Evolutionary conservation across 2,888 invertebrate species (phyloP).

Genomic region (Mythimna lalbum): DNA sequence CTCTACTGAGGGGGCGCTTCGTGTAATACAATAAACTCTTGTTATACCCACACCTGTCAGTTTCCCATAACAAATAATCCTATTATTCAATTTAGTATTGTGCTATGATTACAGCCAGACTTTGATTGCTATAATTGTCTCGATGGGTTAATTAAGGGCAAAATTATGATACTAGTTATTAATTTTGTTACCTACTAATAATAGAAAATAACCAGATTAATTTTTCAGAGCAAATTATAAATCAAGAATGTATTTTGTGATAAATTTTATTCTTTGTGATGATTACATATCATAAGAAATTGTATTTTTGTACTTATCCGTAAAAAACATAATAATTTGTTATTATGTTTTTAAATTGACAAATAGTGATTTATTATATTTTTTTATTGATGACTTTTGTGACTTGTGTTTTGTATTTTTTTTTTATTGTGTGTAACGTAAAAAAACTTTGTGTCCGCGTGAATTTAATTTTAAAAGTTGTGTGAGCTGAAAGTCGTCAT

Average conservation of each 20-base stretch:
- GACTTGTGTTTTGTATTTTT: too few species aligned
- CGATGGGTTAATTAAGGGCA: not conserved
- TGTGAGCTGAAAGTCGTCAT: too few species aligned
- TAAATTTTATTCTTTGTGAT: too few species aligned
- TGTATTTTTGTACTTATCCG: too few species aligned
- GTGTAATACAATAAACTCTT: slow-evolving; percentile 23
- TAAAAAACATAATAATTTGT: too few species aligned
- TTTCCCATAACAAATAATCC: slow-evolving; percentile 40
- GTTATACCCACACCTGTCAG: slow-evolving; percentile 28
- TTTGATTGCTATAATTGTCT: not conserved
- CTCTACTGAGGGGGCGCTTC: slow-evolving; percentile 1
- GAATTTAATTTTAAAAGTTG: too few species aligned
- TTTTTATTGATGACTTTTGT: too few species aligned
- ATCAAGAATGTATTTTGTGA: not conserved
- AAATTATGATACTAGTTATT: not conserved
- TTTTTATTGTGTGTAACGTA: too few species aligned
- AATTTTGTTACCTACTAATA: not conserved
- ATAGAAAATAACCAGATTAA: not conserved
- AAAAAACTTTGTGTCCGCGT: too few species aligned
- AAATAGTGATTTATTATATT: too few species aligned
- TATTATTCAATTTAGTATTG: slow-evolving; percentile 31
- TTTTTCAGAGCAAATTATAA: not conserved
- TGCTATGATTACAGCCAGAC: slow-evolving; percentile 10
- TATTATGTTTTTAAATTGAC: too few species aligned
- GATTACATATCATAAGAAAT: too few species aligned